Base-by-base conservation (phyloP, 1,140 invertebrate species). In the Orius laevigatus region DNA sequence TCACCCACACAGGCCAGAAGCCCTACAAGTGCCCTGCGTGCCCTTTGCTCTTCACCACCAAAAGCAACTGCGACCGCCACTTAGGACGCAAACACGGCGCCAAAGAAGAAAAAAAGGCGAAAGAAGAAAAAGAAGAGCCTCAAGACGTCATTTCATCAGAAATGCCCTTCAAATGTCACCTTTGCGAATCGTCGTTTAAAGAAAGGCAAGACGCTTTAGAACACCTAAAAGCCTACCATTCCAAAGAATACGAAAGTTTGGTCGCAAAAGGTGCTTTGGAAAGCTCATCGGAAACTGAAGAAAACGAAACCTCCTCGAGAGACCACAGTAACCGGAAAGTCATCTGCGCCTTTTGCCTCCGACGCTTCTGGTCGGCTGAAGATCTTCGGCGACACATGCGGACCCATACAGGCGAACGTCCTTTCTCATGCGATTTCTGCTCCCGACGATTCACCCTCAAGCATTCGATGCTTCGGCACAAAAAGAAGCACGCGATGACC, bases 1-100 rank as follows among this genome's bases (percentile, higher is more conserved):
- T 92, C 0, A 94, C 89, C 0, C 89, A 94, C 58, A 94, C 88
- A n/a, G 92, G 92, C 3, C 89, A 95, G 61, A 96, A 96, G 59
- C 93, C 93, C 0, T 96, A 83, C 67, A 88, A 92, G 60, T 96
- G 93, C 63, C 78, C 81, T 1, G 79, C 88, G 54, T 97, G 93
- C 61, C 80, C 83, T 0, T 70, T 95, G 1, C 73, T 89, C 0
- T 97, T 97, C 63, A 96, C 92, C 3, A 97, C 92, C 0, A 96
- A 96, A 59, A 93, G 88, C 1, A 97, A 97, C 63, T 90, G 93
- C 62, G 93, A 96, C 57, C 78, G 92, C 11, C 93, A 97, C 62
- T 63, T 96, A 45, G 64, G 91, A 15, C 51, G 59, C 1, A 56
- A 63, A 56, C 63, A 51, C 55, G 66, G 59, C 47, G 57, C 46